phyloP scores from a whole-genome alignment of 1,140 invertebrate genomes.

The Drosophila punjabiensis region DNA sequence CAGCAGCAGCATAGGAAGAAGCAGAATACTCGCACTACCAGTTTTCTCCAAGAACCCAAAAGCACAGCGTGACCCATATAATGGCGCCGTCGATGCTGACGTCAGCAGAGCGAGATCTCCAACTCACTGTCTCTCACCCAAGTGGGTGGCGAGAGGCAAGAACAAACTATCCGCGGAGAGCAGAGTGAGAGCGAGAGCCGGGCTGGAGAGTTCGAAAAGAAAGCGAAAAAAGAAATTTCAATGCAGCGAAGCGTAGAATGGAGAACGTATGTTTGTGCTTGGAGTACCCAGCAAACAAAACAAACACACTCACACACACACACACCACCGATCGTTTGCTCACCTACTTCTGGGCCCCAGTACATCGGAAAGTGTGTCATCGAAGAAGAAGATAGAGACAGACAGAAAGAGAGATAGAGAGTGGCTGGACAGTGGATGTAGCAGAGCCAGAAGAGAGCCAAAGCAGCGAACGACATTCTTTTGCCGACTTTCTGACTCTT shows the following conservation, averaged over 20 bases:
- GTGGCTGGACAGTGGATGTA: conserved; percentile 26
- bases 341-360: conserved; percentile 65
- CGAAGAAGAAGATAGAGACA: conserved; percentile 24
- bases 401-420: conserved; percentile 14
- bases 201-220: conserved; percentile 75
- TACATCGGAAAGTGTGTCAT: conserved; percentile 70
- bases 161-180: conserved; percentile 21
- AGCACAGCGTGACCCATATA: conserved; percentile 70
- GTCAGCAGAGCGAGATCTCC: conserved; percentile 19
- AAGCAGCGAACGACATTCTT: conserved; percentile 58
- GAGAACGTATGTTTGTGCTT: conserved; percentile 59
- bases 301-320: conserved; percentile 23
- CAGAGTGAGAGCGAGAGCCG: conserved; percentile 41
- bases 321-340: conserved; percentile 48
- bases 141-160: conserved; percentile 25
- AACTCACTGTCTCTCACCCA: background rate
- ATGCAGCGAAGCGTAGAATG: conserved; percentile 79
- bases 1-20: conserved; percentile 8
- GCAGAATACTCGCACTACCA: conserved; percentile 67
- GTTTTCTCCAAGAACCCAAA: conserved; percentile 79
- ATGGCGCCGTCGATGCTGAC: conserved; percentile 19
- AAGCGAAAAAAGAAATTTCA: conserved; percentile 83
- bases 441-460: conserved; percentile 53
- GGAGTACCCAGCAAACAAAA: conserved; percentile 34
- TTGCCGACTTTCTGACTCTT: conserved; percentile 60